Evolutionary conservation across 1,140 invertebrate genomes (phyloP), one percentile per base, ranked within the genome.

Genomic region (Drosophila pseudoananassae): DNA sequence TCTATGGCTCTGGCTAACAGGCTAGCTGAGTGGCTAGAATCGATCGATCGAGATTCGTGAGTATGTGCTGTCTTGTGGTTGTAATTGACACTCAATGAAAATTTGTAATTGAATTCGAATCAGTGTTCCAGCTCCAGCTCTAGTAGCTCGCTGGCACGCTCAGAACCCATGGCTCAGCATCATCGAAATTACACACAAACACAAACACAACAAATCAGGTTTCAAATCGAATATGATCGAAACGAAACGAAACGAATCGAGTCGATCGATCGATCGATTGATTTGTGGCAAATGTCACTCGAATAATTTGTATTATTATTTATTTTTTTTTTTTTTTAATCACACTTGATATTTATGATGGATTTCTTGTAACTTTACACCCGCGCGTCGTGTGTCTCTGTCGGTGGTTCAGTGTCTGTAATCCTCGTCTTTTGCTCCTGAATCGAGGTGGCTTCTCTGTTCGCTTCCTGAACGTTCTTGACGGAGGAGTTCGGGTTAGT

Each of bases 271-370:
- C 40, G 14, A 15, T 43, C 40, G 40, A 43, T 65, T 64, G 71
- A 73, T 73, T 74, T 72, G 50, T 54, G 57, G 69, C 58, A 47
- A 75, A 75, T 75, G 71, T 75, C 72, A 75, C 69, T 73, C 38
- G 47, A 60, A 72, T 40, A 40, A 49, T 61, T 27, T 5, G 6
- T 27, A 27, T 27, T 27, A 25, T 25, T 25, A 25, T 25, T n/a
- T n/a, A 2, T 20, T 20, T 20, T 20, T 72, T 66, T 36, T 31
- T 75, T 55, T 61, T 27, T 45, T 49, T 5, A 36, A 54, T 53
- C 43, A 15, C 59, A 64, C 63, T 43, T 29, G 45, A 43, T 38
- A 33, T 50, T 45, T 12, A 17, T 49, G 15, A 14, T 55, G 38
- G 25, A 7, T 27, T 27, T 64, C 56, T 56, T 40, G 59, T 56